Percentiles rank a stretch among this genome's conserved stretches.
These are phyloP conservation scores for Nomada flava DNA, from an alignment of 2,888 invertebrate species.

Conservation along the genomic window DNA sequence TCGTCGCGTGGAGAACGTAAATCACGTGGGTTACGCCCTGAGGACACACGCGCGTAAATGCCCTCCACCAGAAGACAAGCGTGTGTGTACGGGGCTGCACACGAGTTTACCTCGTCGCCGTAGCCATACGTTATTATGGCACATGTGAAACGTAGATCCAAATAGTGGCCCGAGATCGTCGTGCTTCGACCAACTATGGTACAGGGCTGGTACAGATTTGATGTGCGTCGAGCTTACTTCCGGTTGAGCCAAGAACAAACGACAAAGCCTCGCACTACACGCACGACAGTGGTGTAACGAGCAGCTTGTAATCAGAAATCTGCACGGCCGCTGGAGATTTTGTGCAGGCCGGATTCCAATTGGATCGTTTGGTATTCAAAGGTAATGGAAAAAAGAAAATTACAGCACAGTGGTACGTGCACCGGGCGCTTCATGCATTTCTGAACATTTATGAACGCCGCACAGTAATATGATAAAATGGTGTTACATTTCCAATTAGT, in stretches of 20 bases:
- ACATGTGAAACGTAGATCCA: constrained; percentile 75
- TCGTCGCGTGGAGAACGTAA: constrained; percentile 60
- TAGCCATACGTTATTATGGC: constrained; percentile 73
- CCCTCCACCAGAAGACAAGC: constrained; percentile 31
- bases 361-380: not conserved
- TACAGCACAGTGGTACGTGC: too few relatives aligned
- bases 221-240: constrained; percentile 57
- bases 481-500: too few relatives aligned
- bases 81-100: constrained; percentile 20
- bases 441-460: too few relatives aligned
- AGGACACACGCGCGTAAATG: constrained; percentile 10
- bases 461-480: too few relatives aligned
- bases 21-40: constrained; percentile 58
- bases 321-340: constrained; percentile 18
- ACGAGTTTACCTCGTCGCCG: constrained; percentile 43
- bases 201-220: constrained; percentile 56
- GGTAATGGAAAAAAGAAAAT: not conserved
- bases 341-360: constrained; percentile 20
- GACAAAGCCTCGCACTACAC: constrained; percentile 11
- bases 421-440: too few relatives aligned
- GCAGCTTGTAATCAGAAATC: constrained; percentile 41
- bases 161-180: constrained; percentile 73
- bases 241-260: constrained; percentile 55
- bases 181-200: constrained; percentile 58
- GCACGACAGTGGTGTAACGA: constrained; percentile 40